Base-by-base conservation (phyloP, 2,113 vertebrate genomes). In the Epinephelus lanceolatus region DNA sequence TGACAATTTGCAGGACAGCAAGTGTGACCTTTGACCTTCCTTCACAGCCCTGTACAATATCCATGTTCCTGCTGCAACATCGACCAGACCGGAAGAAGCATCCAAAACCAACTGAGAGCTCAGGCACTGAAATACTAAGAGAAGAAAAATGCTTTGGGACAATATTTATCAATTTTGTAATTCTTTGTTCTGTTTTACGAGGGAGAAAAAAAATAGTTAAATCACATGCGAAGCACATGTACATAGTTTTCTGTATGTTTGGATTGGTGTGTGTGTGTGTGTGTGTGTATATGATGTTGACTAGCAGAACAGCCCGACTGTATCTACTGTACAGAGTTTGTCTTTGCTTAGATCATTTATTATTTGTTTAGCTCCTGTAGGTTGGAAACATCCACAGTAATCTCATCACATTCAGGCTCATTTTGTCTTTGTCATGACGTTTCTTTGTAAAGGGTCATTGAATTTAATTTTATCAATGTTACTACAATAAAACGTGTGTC, bases 231-330 rank as follows among this genome's bases (percentile, higher is more conserved):
- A 89, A 93, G 91, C 94, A 95, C 93, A 93, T 94, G 93, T 94
- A 94, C 72, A 95, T 92, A 94, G 61, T 72, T 90, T 76, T 92
- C 88, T 90, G 85, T 93, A 73, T 90, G 91, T 93, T 89, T 87
- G 87, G 65, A 87, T 84, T 78, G 80, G 40, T 86, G 82, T 90
- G 83, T 89, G 27, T 27, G 84, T 91, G 57, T 85, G 78, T 89
- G 57, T 85, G 78, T 89, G 79, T 88, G 83, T 92, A 66, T 72
- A 52, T 63, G 83, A 86, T 76, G 80, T 91, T 83, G 84, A 77
- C 65, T 83, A 89, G 88, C 83, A 85, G 62, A 90, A 84, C 53
- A 84, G 71, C 63, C 33, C 15, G 11, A 52, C 83, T 89, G 86
- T 92, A 88, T 88, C 42, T 82, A 90, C 88, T 93, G 87, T 91